Evolutionary conservation across 1,140 invertebrate species (phyloP), one percentile per base, ranked within the genome.

Genomic region (Polypedilum pembai): DNA sequence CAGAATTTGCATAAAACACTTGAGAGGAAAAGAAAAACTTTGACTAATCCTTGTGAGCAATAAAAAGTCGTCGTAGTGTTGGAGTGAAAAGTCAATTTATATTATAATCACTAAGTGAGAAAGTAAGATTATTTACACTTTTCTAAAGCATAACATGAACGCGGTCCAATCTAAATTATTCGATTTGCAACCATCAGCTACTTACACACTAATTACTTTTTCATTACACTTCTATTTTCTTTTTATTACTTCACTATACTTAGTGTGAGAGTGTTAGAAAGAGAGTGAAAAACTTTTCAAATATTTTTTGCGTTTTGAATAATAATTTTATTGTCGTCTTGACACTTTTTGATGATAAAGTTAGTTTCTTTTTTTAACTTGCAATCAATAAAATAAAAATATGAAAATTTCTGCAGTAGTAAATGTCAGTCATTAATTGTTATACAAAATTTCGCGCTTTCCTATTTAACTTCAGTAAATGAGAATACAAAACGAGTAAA

Each of bases 141-240:
- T 15, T 56, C n/a, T 17, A 12, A 56, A 56, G 3, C 65, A 69
- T 18, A 69, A 8, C 17, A 18, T 18, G 65, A 10, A 10, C 3
- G 65, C 18, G 18, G 17, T 21, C 65, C 17, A 69, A 69, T 69
- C 65, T 69, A 69, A 15, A 56, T 18, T 69, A 18, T 69, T 69
- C 65, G 65, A 21, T 69, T 69, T 69, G 65, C 65, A n/a, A 69
- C 8, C 65, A 69, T 69, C 65, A 69, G 65, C 65, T 69, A 20
- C 65, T 69, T 69, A 20, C 17, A 18, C 17, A 69, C 65, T 69
- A 69, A 69, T 69, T 69, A 69, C 65, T 18, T 18, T 69, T 69
- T 69, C 65, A 69, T 69, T 21, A 18, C 65, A 8, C 17, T 8
- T 15, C 45, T 33, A 33, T 33, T 33, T 33, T 10, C n/a, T 56